Percentiles rank a stretch among this genome's conserved stretches.
Conservation (phyloP, 1,140 invertebrate genomes). For the Macrotrachela quadricornifera region DNA sequence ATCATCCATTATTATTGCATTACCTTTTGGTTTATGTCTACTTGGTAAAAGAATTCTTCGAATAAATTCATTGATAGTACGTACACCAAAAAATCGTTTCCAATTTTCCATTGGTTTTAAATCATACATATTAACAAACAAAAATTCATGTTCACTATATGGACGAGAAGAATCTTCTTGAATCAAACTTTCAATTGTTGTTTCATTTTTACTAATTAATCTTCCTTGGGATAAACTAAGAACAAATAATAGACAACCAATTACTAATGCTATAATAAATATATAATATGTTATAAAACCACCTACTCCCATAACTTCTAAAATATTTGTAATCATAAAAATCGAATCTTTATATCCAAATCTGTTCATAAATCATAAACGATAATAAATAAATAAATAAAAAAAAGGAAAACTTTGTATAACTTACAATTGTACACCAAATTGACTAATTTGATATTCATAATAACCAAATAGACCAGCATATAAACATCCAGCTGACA, state of each 20-base stretch:
- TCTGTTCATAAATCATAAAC: too few species aligned
- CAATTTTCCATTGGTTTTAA: constrained; percentile 65
- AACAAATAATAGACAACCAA: constrained; percentile 15
- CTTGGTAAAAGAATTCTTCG: constrained; percentile 57
- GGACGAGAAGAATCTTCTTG: background rate
- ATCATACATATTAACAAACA: constrained; percentile 53
- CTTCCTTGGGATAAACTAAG: constrained; percentile 56
- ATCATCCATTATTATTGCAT: constrained; percentile 50
- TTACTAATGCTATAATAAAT: constrained; percentile 7
- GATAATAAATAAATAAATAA: too few species aligned
- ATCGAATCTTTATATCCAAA: too few species aligned
- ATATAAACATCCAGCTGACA: constrained; percentile 60
- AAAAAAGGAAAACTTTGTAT: too few species aligned
- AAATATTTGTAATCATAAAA: background rate
- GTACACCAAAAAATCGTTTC: constrained; percentile 58
- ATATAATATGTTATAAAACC: too few species aligned
- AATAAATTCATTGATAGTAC: constrained; percentile 23
- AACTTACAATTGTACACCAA: too few species aligned
- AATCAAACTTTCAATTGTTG: constrained; percentile 49
- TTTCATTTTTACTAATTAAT: constrained; percentile 63
- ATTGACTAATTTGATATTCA: background rate
- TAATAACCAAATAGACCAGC: constrained; percentile 56
- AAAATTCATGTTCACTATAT: background rate
- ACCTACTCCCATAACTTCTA: background rate
- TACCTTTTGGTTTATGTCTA: constrained; percentile 48